Conservation (phyloP, 2,113 vertebrate species). For the Eidolon helvum region DNA sequence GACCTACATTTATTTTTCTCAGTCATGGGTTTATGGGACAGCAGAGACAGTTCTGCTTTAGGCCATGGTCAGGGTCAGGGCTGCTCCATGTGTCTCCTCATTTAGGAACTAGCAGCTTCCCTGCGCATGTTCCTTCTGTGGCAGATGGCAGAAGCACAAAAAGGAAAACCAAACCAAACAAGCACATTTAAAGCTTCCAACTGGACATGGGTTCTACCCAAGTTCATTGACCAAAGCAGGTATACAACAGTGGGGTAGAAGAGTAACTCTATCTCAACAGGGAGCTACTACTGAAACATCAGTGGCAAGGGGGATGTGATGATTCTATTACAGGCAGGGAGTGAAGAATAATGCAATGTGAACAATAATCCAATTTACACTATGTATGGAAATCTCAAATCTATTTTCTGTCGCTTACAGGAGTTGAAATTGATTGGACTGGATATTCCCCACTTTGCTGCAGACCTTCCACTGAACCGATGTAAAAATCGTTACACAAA, state of each 20-base stretch:
- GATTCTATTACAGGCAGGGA: not conserved
- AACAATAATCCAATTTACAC: not conserved
- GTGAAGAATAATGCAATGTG: not conserved
- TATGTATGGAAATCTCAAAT: not conserved
- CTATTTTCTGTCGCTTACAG: conserved; percentile 80
- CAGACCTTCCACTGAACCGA: conserved; percentile 94
- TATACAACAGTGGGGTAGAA: not conserved
- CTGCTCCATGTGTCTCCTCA: not conserved
- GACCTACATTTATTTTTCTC: not conserved
- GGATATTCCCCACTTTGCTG: conserved; percentile 95
- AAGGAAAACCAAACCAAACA: not conserved
- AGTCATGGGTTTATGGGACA: accelerated
- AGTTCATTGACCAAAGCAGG: not conserved
- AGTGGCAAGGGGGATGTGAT: not conserved
- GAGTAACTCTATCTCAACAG: not conserved
- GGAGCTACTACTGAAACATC: not conserved
- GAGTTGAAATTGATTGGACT: conserved; percentile 95
- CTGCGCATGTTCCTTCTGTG: not conserved
- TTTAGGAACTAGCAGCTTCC: not conserved
- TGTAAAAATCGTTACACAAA: conserved; percentile 99
- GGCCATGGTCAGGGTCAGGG: not conserved
- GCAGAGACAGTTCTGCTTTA: not conserved
- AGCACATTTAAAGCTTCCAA: not conserved
- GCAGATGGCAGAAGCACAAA: not conserved
- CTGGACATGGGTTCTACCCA: not conserved